Percentiles rank a stretch among this genome's conserved stretches.
These are phyloP conservation scores for Cataglyphis hispanica DNA, from an alignment of 1,140 invertebrate genomes.

Conservation along the genomic window DNA sequence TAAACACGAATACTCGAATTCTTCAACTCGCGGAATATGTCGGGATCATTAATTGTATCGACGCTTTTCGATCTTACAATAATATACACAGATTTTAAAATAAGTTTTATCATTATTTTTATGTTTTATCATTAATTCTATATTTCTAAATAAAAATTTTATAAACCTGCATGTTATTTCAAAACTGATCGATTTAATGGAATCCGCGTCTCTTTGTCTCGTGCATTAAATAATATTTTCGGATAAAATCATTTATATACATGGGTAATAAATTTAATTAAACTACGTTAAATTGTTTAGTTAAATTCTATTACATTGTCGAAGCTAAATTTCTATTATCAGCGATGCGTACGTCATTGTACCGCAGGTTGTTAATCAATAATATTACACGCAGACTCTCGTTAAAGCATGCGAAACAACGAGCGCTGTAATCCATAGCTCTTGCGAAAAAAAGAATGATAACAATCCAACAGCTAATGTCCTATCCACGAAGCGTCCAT, in stretches of 20 bases:
- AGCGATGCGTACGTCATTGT: conserved; percentile 19
- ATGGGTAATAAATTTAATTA: conserved; percentile 15
- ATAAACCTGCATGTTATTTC: background rate
- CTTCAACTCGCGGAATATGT: conserved; percentile 39
- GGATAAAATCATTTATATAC: conserved; percentile 27
- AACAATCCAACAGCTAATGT: conserved; percentile 48
- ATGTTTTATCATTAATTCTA: background rate
- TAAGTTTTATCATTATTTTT: background rate
- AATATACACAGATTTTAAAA: background rate
- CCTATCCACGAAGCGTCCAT: conserved; percentile 35
- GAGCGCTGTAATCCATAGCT: conserved; percentile 35
- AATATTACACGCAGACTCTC: conserved; percentile 48
- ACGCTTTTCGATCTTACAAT: background rate
- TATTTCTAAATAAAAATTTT: conserved; percentile 1
- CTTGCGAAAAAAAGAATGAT: conserved; percentile 37
- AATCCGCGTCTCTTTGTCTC: background rate
- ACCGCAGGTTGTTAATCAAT: conserved; percentile 55
- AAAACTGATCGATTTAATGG: background rate
- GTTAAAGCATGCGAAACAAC: conserved; percentile 24
- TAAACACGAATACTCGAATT: conserved; percentile 70
- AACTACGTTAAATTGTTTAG: conserved; percentile 51
- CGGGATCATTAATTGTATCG: conserved; percentile 59
- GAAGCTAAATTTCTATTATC: conserved; percentile 43
- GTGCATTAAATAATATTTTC: conserved; percentile 9
- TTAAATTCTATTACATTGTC: conserved; percentile 60